A percentile compares a stretch with the other conserved stretches of the same genome.
Evolutionary conservation across 2,797 vertebrate species (phyloP).

Genomic region (Myotis planiceps): DNA sequence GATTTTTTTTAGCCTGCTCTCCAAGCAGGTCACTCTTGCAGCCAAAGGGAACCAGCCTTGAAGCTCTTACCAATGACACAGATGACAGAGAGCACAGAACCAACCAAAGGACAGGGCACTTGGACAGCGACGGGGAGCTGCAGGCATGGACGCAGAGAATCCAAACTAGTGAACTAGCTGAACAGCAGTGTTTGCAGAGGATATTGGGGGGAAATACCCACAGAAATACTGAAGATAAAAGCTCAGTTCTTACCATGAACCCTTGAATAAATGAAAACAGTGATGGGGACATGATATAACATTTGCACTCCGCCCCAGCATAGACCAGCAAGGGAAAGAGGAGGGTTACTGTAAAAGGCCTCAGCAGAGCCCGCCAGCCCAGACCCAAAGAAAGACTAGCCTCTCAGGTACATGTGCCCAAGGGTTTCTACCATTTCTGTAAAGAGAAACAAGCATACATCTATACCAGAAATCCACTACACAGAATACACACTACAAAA

Average conservation of each 20-base stretch:
- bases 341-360: background rate
- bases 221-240: background rate
- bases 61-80: background rate
- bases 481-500: background rate
- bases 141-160: background rate
- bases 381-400: background rate
- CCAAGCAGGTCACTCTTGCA: background rate
- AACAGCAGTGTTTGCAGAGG: background rate
- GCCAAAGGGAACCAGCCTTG: background rate
- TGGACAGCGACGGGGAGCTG: too few relatives aligned
- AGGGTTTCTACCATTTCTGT: background rate
- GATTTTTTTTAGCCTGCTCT: background rate
- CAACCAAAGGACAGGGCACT: background rate
- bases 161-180: background rate
- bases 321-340: background rate
- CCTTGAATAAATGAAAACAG: background rate
- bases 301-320: background rate
- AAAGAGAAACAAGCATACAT: background rate
- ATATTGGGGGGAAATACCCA: background rate
- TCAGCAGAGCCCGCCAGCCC: background rate
- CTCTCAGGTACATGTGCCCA: background rate
- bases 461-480: background rate
- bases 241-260: background rate
- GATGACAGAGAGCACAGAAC: background rate
- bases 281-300: background rate